Conservation (phyloP, 2,113 vertebrate genomes). For the Poeciliopsis retropinna region DNA sequence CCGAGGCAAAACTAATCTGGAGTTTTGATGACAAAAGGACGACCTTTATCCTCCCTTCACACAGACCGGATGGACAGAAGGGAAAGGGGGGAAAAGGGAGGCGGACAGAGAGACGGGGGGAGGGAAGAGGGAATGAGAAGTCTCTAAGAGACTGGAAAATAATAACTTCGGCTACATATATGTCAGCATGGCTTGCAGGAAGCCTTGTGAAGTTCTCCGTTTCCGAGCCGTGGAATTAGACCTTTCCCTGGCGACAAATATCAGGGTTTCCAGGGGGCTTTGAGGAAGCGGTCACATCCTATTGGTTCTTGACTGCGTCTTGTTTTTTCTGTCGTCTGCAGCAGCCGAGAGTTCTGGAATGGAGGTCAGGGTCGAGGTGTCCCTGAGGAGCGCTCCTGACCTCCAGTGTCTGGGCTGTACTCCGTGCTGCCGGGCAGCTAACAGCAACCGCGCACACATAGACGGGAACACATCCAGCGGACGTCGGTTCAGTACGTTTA, state of each 20-base stretch:
- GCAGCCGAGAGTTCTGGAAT: conserved; percentile 59
- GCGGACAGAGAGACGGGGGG: conserved; percentile 47
- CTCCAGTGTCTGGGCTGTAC: conserved; percentile 19
- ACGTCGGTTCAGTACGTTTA: not conserved
- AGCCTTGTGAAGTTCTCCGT: conserved; percentile 60
- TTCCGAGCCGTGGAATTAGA: conserved; percentile 57
- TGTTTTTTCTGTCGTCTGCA: conserved; percentile 54
- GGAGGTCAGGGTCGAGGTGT: conserved; percentile 63
- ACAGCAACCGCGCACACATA: conserved; percentile 3
- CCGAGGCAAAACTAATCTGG: conserved; percentile 80
- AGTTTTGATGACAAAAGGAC: conserved; percentile 79
- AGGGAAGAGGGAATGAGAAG: conserved; percentile 54
- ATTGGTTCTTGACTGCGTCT: conserved; percentile 48
- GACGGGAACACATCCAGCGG: not conserved
- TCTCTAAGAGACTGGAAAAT: conserved; percentile 59
- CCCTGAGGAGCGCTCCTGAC: conserved; percentile 51
- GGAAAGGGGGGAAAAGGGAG: conserved; percentile 40
- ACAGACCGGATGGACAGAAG: conserved; percentile 50
- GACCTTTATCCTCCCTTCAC: conserved; percentile 77
- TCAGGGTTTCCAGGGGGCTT: conserved; percentile 62
- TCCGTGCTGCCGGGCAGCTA: conserved; percentile 32
- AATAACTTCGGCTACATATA: conserved; percentile 72
- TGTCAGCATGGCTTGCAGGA: conserved; percentile 67
- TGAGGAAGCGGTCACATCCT: conserved; percentile 60
- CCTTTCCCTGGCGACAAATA: conserved; percentile 61